Evolutionary conservation across 1,140 invertebrate species (phyloP).

Genomic region (Periplaneta americana): DNA sequence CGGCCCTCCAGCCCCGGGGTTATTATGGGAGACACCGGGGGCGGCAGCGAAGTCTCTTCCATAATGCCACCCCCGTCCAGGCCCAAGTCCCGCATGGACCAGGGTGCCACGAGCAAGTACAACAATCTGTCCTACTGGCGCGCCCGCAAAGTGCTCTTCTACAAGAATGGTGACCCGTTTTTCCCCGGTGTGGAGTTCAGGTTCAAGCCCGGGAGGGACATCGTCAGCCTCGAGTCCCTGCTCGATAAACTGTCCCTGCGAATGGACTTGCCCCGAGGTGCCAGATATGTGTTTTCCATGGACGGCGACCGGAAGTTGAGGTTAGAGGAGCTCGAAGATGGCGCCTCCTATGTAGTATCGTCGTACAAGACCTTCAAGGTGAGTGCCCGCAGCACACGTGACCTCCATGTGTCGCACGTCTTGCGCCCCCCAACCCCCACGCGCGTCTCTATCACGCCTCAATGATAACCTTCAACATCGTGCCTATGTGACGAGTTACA

Average conservation of each 20-base stretch:
- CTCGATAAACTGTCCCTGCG: conserved; percentile 77
- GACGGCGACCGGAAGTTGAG: conserved; percentile 78
- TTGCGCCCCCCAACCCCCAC: background rate
- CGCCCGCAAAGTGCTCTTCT: conserved; percentile 78
- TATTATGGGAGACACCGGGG: conserved; percentile 2
- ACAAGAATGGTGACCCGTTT: conserved; percentile 89
- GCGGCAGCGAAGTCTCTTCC: conserved; percentile 28
- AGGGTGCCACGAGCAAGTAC: conserved; percentile 49
- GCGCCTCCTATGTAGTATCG: conserved; percentile 85
- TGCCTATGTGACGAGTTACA: background rate
- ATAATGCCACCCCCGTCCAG: conserved; percentile 37
- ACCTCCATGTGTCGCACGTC: background rate
- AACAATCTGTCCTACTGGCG: conserved; percentile 81
- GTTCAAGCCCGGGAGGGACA: conserved; percentile 81
- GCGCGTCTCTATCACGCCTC: background rate
- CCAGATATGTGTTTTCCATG: conserved; percentile 84
- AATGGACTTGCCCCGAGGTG: conserved; percentile 76
- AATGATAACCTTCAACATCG: background rate
- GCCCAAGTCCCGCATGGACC: conserved; percentile 42
- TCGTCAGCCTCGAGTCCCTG: conserved; percentile 79
- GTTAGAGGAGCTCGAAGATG: conserved; percentile 82
- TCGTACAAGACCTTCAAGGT: conserved; percentile 91
- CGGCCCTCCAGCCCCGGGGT: conserved; percentile 45
- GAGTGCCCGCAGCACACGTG: conserved; percentile 30
- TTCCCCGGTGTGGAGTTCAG: conserved; percentile 84